Percentiles rank a stretch among this genome's conserved stretches.
These are phyloP conservation scores for Pollenia griseotomentosa DNA, from an alignment of 2,888 invertebrate species.

Conservation along the genomic window DNA sequence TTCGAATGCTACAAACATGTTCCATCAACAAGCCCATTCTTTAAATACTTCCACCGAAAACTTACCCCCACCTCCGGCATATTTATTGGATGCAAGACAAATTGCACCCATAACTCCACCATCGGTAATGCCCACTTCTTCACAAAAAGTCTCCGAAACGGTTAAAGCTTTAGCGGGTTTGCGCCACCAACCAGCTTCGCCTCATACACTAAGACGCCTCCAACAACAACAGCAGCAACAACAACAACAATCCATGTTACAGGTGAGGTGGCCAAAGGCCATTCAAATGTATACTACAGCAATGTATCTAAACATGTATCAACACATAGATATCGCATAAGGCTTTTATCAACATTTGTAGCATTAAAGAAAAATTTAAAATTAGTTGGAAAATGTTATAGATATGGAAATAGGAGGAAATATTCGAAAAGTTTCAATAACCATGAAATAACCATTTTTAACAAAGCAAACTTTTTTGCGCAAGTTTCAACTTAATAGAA, in stretches of 20 bases:
- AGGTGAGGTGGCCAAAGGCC: slow-evolving; percentile 79
- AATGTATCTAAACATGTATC: slow-evolving; percentile 15
- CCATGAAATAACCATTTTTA: too few relatives aligned
- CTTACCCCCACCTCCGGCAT: slow-evolving; percentile 84
- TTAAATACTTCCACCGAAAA: slow-evolving; percentile 82
- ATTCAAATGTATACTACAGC: slow-evolving; percentile 11
- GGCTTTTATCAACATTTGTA: slow-evolving; percentile 42
- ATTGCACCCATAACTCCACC: slow-evolving; percentile 74
- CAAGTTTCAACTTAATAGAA: too few relatives aligned
- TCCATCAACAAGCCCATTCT: slow-evolving; percentile 77
- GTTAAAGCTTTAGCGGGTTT: slow-evolving; percentile 91
- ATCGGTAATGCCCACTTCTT: slow-evolving; percentile 79
- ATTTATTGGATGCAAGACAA: slow-evolving; percentile 79
- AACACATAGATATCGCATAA: slow-evolving; percentile 44
- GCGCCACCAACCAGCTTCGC: slow-evolving; percentile 94
- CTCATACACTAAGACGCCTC: slow-evolving; percentile 88
- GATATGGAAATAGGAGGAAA: too few relatives aligned
- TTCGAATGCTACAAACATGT: slow-evolving; percentile 73
- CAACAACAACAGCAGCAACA: slow-evolving; percentile 75
- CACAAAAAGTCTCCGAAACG: slow-evolving; percentile 92
- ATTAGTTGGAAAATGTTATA: too few relatives aligned
- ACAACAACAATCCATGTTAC: slow-evolving; percentile 77
- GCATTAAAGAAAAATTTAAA: slow-evolving; percentile 5
- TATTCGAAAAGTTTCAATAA: too few relatives aligned
- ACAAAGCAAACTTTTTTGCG: too few relatives aligned